Evolutionary conservation across 2,797 vertebrate species (phyloP).

Genomic region (Onychomys torridus): DNA sequence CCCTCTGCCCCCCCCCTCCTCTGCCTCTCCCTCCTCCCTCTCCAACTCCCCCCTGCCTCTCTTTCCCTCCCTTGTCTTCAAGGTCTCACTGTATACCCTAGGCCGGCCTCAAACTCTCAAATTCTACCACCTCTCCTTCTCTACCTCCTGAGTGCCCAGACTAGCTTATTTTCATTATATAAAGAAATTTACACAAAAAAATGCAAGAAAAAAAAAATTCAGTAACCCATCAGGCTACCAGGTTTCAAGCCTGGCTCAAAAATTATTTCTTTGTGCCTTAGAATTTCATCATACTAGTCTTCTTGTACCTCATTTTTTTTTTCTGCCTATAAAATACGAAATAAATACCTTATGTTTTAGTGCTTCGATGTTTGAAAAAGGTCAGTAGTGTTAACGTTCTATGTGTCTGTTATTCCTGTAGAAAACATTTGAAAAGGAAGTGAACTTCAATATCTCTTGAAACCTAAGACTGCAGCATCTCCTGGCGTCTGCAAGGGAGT

Average conservation of each 20-base stretch:
- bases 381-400: not conserved
- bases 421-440: conserved; percentile 10
- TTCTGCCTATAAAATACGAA: not conserved
- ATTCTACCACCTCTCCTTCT: not conserved
- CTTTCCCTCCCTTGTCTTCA: not conserved
- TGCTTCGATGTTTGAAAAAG: not conserved
- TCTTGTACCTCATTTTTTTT: conserved; percentile 15
- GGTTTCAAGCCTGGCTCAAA: not conserved
- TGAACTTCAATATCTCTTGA: conserved; percentile 4
- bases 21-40: not conserved
- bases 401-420: not conserved
- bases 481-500: not conserved
- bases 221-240: not conserved
- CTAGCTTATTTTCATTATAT: not conserved
- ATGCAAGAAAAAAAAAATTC: not conserved
- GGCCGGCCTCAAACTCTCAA: not conserved
- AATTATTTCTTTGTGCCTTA: not conserved
- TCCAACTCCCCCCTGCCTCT: not conserved
- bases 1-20: not conserved
- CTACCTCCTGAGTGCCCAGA: not conserved
- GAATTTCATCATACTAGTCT: not conserved
- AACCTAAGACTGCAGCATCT: not conserved
- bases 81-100: not conserved
- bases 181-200: not conserved
- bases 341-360: not conserved